Base-by-base conservation (phyloP, 2,888 invertebrate genomes). In the Thymelicus sylvestris region DNA sequence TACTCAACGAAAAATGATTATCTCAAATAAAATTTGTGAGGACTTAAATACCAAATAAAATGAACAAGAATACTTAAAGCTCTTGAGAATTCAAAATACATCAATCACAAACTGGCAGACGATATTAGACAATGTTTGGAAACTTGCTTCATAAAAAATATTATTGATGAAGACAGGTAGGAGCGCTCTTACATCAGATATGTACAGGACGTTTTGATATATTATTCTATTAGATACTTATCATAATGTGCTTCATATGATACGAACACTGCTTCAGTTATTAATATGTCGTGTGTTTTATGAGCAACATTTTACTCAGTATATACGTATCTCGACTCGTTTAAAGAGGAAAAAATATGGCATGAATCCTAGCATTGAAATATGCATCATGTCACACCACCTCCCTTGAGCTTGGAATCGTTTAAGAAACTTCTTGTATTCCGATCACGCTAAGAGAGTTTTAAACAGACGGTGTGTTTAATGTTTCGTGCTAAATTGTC, bases 121-220 rank as follows among this genome's bases (percentile, higher is more conserved):
- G 86, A 70, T 70, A 65, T 84, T 85, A 88, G 86, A 87, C 87
- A 87, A 87, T 84, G 84, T 86, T 86, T 84, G 81, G 84, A 78
- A 83, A 83, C 83, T 78, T 72, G 76, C 74, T 80, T 82, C 83
- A 86, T 87, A 90, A 92, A 89, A 91, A 91, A 88, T 81, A 81
- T 92, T 90, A 92, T 91, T 92, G 92, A 93, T 92, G 91, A 86
- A 86, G 91, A 90, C 90, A 91, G 90, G 89, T 90, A 89, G 83
- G 77, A 76, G 31, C 75, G 75, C 74, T 77, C 73, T 74, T 76
- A 77, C 75, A 83, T 83, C 81, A 81, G 80, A 83, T 80, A 80
- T 78, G 78, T 79, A 81, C 83, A 84, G 85, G 83, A 75, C 83
- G 81, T 85, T 86, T 83, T 86, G 86, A 87, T 86, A 83, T 85